A percentile compares a stretch with the other conserved stretches of the same genome.
Evolutionary conservation across 2,797 vertebrate species (phyloP).

Genomic region (Amniataba percoides): DNA sequence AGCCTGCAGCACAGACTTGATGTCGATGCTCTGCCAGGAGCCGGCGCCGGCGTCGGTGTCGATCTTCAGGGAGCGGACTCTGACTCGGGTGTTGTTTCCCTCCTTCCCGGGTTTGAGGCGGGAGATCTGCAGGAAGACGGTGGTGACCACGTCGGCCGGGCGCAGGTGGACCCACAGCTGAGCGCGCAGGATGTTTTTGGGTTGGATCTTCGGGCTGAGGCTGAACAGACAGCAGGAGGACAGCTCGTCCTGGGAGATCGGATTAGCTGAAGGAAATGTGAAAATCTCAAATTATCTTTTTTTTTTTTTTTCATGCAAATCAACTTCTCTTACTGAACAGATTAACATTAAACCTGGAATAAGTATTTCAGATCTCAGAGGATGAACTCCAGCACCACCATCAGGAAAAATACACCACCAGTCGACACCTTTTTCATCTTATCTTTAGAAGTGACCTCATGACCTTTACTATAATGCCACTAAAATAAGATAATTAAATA

Average conservation of each 20-base stretch:
- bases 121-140: constrained; percentile 96
- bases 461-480: not conserved
- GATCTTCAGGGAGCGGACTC: constrained; percentile 95
- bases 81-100: constrained; percentile 89
- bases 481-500: too few relatives aligned
- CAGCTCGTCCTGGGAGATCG: constrained; percentile 88
- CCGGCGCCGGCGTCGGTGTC: constrained; percentile 90
- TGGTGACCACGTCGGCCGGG: constrained; percentile 89
- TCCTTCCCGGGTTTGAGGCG: constrained; percentile 92
- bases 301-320: not conserved
- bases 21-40: constrained; percentile 98
- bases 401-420: not conserved
- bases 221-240: constrained; percentile 96
- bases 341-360: not conserved
- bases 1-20: constrained; percentile 95
- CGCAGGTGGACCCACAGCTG: constrained; percentile 98
- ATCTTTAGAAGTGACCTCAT: not conserved
- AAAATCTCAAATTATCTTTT: not conserved
- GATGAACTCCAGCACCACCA: not conserved
- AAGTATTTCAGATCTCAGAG: not conserved
- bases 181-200: constrained; percentile 94
- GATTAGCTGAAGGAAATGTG: constrained; percentile 90
- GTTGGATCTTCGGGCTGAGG: constrained; percentile 95
- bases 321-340: too few relatives aligned
- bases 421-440: not conserved